Evolutionary conservation across 2,888 invertebrate genomes (phyloP).

Genomic region (Pristionchus arcanus): DNA sequence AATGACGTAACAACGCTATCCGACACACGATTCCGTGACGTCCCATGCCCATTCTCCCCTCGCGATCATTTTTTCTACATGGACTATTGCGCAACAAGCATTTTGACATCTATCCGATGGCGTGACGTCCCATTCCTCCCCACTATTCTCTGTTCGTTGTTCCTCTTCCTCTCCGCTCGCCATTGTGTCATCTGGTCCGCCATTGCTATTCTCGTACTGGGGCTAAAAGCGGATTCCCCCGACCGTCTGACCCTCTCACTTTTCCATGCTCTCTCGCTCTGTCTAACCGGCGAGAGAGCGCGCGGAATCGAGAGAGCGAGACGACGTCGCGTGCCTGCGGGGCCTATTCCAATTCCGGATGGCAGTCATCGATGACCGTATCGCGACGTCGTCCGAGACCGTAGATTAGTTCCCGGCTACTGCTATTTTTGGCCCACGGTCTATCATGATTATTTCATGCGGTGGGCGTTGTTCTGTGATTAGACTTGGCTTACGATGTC

Average conservation of each 20-base stretch:
- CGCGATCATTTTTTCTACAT: no score
- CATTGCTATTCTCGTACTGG: neutral
- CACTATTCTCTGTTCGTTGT: neutral
- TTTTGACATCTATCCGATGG: no score
- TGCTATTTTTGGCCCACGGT: no score
- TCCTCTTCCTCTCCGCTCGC: conserved; percentile 5
- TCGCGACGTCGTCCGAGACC: neutral
- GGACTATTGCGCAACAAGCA: no score
- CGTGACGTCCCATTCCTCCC: neutral
- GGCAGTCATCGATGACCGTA: neutral
- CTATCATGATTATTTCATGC: neutral
- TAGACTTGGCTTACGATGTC: no score
- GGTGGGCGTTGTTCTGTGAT: neutral
- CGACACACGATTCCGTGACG: neutral
- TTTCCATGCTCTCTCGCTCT: neutral
- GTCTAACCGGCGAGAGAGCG: neutral
- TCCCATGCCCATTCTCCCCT: neutral
- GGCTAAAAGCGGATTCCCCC: neutral
- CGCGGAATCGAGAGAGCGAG: neutral
- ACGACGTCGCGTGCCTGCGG: neutral
- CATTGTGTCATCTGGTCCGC: neutral
- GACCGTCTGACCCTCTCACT: neutral
- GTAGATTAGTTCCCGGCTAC: neutral
- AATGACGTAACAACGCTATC: no score
- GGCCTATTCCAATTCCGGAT: neutral